Conservation (phyloP, 2,113 vertebrate species). For the Hypomesus transpacificus region DNA sequence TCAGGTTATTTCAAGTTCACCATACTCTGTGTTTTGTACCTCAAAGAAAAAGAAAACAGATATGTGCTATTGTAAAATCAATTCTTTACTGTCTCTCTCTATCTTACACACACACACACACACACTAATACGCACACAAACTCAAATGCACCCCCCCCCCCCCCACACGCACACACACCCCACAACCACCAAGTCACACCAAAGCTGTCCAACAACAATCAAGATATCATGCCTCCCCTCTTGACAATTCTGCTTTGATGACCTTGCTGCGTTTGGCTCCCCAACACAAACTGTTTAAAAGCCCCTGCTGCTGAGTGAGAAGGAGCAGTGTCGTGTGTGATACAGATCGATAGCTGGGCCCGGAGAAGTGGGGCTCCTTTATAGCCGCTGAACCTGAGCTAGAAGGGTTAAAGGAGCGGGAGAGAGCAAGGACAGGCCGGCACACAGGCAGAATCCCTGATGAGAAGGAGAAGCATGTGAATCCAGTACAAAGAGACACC, state of each 20-base stretch:
- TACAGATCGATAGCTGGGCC: slow-evolving; percentile 58
- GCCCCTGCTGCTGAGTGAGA: slow-evolving; percentile 36
- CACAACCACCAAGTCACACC: background rate
- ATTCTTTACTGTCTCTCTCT: background rate
- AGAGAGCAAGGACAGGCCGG: slow-evolving; percentile 41
- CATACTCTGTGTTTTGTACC: background rate
- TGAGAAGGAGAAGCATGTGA: slow-evolving; percentile 39
- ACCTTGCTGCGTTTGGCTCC: slow-evolving; percentile 43
- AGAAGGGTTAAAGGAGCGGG: slow-evolving; percentile 64
- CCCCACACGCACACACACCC: background rate
- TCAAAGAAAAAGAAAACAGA: background rate
- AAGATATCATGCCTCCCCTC: slow-evolving; percentile 30
- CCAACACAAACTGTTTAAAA: slow-evolving; percentile 56
- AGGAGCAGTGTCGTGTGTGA: slow-evolving; percentile 44
- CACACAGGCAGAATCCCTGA: slow-evolving; percentile 56
- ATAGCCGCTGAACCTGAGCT: slow-evolving; percentile 62
- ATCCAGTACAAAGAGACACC: slow-evolving; percentile 39
- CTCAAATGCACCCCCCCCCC: background rate
- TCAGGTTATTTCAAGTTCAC: slow-evolving; percentile 33
- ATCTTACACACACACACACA: background rate
- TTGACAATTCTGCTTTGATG: slow-evolving; percentile 47
- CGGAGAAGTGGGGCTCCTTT: slow-evolving; percentile 47
- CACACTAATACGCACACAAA: background rate
- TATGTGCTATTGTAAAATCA: background rate
- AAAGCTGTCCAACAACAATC: slow-evolving; percentile 4